Percentiles rank a stretch among this genome's conserved stretches.
Evolutionary conservation across 2,888 invertebrate genomes (phyloP).

Genomic region (Noctua comes): DNA sequence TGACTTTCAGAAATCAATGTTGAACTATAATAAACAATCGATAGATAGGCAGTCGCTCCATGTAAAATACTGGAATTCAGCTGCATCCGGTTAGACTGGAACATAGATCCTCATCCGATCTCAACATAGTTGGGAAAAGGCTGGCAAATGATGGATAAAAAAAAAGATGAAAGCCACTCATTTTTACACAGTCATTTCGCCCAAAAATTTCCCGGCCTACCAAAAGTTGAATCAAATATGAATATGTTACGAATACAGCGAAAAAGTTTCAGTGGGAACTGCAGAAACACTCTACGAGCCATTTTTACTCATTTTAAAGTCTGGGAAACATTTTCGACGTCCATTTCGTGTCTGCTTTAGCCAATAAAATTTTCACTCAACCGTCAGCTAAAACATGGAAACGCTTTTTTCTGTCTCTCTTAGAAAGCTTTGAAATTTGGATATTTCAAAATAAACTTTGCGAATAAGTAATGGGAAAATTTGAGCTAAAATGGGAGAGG

Average conservation of each 20-base stretch:
- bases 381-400: constrained; percentile 1
- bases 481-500: neutral
- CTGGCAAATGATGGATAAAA: neutral
- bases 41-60: neutral
- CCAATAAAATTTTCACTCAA: neutral
- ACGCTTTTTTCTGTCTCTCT: neutral
- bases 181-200: neutral
- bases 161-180: neutral
- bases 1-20: neutral
- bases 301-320: neutral
- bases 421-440: neutral
- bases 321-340: neutral
- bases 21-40: neutral
- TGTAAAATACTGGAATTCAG: neutral
- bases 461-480: neutral
- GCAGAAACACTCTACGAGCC: neutral
- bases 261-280: constrained; percentile 3
- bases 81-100: neutral
- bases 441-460: neutral
- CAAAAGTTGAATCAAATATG: constrained; percentile 12
- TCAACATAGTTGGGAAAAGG: neutral
- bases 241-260: neutral
- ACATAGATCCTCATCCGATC: too few species aligned
- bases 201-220: neutral
- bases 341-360: constrained; percentile 3